Conservation (phyloP, 2,797 vertebrate species). For the Pristis pectinata region DNA sequence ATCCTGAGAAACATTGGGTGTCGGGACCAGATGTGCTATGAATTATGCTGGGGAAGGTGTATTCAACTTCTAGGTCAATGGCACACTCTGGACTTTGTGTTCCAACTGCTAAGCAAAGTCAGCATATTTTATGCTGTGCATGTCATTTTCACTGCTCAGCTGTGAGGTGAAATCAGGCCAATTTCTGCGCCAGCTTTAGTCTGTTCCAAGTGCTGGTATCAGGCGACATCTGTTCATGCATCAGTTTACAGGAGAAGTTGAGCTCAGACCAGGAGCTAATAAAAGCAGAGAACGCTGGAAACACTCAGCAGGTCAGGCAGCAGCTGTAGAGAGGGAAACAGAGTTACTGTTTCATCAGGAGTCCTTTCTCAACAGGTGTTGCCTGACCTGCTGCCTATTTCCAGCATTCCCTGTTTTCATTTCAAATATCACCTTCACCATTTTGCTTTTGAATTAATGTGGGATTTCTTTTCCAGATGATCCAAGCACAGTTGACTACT, state of each 20-base stretch:
- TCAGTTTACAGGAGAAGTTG: background rate
- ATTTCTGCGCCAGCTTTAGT: background rate
- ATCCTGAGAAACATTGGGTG: background rate
- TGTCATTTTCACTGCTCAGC: background rate
- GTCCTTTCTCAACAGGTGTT: too few species aligned
- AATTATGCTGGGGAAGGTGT: background rate
- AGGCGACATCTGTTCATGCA: background rate
- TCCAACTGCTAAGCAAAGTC: background rate
- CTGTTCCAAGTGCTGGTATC: background rate
- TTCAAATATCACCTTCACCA: too few species aligned
- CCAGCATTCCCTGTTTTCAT: too few species aligned
- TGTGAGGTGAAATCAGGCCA: background rate
- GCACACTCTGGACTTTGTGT: background rate
- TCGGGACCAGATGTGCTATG: background rate
- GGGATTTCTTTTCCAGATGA: background rate
- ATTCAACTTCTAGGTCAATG: background rate
- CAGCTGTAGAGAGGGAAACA: too few species aligned
- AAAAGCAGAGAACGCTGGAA: too few species aligned
- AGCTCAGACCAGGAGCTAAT: background rate
- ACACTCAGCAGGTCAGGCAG: too few species aligned
- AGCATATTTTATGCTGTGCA: background rate
- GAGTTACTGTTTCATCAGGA: too few species aligned
- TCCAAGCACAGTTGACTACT: background rate
- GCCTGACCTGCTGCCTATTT: too few species aligned
- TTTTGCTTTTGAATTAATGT: too few species aligned